Percentiles rank a stretch among this genome's conserved stretches.
These are phyloP conservation scores for Chrysopilus asiliformis DNA, from an alignment of 2,888 invertebrate genomes.

Conservation along the genomic window DNA sequence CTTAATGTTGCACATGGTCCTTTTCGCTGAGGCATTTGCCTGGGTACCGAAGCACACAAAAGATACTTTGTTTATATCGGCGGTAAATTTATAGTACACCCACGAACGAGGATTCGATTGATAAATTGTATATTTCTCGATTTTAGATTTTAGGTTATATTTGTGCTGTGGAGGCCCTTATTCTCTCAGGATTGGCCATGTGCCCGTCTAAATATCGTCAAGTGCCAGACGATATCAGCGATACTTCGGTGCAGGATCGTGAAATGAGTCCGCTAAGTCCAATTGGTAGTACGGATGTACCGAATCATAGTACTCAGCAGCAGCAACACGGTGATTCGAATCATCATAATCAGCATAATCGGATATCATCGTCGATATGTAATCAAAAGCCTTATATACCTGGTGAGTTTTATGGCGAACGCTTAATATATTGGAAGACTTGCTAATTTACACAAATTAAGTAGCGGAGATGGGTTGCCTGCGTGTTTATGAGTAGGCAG, in stretches of 20 bases:
- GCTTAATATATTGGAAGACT: not conserved
- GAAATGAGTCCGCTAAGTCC: slow-evolving; percentile 40
- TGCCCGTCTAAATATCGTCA: slow-evolving; percentile 46
- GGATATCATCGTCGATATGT: slow-evolving; percentile 34
- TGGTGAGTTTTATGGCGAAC: slow-evolving; percentile 27
- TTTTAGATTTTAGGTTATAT: slow-evolving; percentile 49
- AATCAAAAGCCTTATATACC: slow-evolving; percentile 40
- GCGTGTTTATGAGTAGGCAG: too few relatives aligned
- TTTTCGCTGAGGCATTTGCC: slow-evolving; percentile 47
- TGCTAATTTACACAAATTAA: too few relatives aligned
- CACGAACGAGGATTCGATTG: too few relatives aligned
- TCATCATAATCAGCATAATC: slow-evolving; percentile 31
- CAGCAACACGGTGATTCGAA: slow-evolving; percentile 29
- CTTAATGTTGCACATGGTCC: slow-evolving; percentile 53
- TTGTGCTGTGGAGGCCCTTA: slow-evolving; percentile 45
- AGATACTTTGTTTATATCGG: slow-evolving; percentile 52
- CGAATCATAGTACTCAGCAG: slow-evolving; percentile 26
- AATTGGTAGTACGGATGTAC: slow-evolving; percentile 32
- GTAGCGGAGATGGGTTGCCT: too few relatives aligned
- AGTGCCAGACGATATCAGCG: slow-evolving; percentile 49
- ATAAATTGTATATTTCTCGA: too few relatives aligned
- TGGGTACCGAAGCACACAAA: slow-evolving; percentile 61
- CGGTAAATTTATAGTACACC: slow-evolving; percentile 46
- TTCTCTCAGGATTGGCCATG: slow-evolving; percentile 44
- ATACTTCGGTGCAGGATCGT: slow-evolving; percentile 41